A percentile compares a stretch with the other conserved stretches of the same genome.
Conservation (phyloP, 2,113 vertebrate genomes). For the Baryphthengus martii region DNA sequence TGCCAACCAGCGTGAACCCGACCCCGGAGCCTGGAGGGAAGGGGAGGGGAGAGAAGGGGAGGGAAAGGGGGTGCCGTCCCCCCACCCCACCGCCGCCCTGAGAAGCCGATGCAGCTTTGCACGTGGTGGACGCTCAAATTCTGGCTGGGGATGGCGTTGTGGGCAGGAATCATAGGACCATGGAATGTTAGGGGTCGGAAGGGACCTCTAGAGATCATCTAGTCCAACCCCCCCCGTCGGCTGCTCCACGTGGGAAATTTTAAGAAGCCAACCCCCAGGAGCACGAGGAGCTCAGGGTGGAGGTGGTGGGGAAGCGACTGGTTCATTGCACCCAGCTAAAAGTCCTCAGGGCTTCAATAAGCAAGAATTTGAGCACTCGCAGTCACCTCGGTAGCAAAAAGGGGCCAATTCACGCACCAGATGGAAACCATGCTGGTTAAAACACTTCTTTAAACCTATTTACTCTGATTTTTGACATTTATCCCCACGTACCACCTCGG, state of each 20-base stretch:
- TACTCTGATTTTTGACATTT: background rate
- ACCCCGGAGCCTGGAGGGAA: background rate
- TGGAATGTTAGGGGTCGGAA: too few species aligned
- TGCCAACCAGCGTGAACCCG: background rate
- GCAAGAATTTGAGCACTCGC: background rate
- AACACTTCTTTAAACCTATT: background rate
- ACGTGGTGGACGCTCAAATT: too few species aligned
- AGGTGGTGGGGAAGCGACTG: background rate
- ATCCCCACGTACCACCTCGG: background rate
- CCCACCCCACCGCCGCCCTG: background rate
- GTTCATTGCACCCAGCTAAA: background rate
- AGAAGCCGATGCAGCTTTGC: background rate
- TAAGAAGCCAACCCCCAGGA: background rate
- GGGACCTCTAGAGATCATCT: too few species aligned
- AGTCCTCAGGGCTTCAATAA: background rate
- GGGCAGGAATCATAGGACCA: background rate
- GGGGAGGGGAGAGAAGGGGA: background rate
- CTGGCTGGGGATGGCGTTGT: background rate
- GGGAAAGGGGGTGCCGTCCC: background rate
- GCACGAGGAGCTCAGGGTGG: too few species aligned
- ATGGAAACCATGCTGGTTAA: background rate
- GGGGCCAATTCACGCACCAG: background rate
- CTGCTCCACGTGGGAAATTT: background rate
- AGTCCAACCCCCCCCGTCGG: too few species aligned
- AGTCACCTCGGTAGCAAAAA: background rate